Conservation (phyloP, 2,113 vertebrate genomes). For the Mionectes macconnelli region DNA sequence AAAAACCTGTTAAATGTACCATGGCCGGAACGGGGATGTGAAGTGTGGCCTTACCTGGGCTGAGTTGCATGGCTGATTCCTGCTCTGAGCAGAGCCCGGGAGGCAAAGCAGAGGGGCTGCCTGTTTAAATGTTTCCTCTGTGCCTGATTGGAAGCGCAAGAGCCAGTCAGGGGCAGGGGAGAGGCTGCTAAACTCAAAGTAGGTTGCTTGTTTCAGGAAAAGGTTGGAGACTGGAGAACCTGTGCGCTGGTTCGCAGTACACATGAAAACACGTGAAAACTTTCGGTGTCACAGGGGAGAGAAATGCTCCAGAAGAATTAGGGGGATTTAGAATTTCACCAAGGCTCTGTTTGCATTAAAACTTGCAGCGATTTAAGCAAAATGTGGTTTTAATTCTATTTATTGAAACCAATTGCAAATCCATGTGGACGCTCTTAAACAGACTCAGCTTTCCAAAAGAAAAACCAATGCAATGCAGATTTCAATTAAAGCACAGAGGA, state of each 20-base stretch:
- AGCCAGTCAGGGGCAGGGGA: slow-evolving; percentile 62
- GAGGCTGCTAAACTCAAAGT: slow-evolving; percentile 51
- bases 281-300: not conserved
- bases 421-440: not conserved
- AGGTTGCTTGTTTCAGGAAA: slow-evolving; percentile 46
- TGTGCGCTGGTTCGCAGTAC: rapidly evolving
- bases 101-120: slow-evolving; percentile 19
- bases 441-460: not conserved
- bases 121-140: slow-evolving; percentile 59
- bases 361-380: not conserved
- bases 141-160: slow-evolving; percentile 57
- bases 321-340: not conserved
- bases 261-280: not conserved
- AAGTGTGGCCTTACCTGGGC: slow-evolving; percentile 64
- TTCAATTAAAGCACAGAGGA: not conserved
- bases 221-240: slow-evolving; percentile 37
- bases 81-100: slow-evolving; percentile 49
- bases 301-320: not conserved
- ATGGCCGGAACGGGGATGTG: not conserved
- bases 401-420: not conserved
- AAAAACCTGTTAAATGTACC: not conserved
- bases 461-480: not conserved
- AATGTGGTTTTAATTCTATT: slow-evolving; percentile 4
- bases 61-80: slow-evolving; percentile 61
- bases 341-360: not conserved